phyloP scores from a whole-genome alignment of 2,888 invertebrate species.

The Metopia argyrocephala region DNA sequence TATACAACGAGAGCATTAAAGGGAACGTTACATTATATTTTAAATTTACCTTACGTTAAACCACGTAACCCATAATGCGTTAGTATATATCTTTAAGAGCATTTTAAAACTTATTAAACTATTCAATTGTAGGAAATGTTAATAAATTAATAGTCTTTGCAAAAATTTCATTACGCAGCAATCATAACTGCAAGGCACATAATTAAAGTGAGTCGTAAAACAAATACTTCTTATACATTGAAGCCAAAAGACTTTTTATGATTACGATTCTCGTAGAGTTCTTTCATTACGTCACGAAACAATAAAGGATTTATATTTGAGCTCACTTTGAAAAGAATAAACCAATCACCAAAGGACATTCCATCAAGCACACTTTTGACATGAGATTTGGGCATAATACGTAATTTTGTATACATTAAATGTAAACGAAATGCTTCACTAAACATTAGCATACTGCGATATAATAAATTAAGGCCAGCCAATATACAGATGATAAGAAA shows the following conservation, averaged over 20 bases:
- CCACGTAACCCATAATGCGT: slow-evolving; percentile 8
- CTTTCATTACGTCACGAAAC: slow-evolving; percentile 82
- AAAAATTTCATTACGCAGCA: background rate
- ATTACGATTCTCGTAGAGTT: slow-evolving; percentile 74
- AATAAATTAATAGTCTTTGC: slow-evolving; percentile 1
- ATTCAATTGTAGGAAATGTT: slow-evolving; percentile 22
- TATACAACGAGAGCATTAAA: slow-evolving; percentile 11
- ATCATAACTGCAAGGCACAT: slow-evolving; percentile 3
- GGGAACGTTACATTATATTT: slow-evolving; percentile 1
- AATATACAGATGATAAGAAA: slow-evolving; percentile 82
- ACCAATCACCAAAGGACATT: slow-evolving; percentile 86
- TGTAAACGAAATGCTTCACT: slow-evolving; percentile 70
- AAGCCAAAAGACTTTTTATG: slow-evolving; percentile 32
- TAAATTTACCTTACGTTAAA: slow-evolving; percentile 14
- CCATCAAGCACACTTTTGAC: slow-evolving; percentile 66
- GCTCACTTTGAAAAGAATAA: slow-evolving; percentile 86
- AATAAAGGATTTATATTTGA: slow-evolving; percentile 86
- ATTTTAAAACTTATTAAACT: slow-evolving; percentile 53
- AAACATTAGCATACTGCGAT: slow-evolving; percentile 83
- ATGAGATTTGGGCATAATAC: slow-evolving; percentile 68
- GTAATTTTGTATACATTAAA: slow-evolving; percentile 70
- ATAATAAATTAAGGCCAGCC: slow-evolving; percentile 83
- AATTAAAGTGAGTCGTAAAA: background rate
- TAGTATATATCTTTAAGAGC: slow-evolving; percentile 27
- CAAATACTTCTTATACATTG: slow-evolving; percentile 32